Base-by-base conservation (phyloP, 2,888 invertebrate species). In the Eristalis pertinax region DNA sequence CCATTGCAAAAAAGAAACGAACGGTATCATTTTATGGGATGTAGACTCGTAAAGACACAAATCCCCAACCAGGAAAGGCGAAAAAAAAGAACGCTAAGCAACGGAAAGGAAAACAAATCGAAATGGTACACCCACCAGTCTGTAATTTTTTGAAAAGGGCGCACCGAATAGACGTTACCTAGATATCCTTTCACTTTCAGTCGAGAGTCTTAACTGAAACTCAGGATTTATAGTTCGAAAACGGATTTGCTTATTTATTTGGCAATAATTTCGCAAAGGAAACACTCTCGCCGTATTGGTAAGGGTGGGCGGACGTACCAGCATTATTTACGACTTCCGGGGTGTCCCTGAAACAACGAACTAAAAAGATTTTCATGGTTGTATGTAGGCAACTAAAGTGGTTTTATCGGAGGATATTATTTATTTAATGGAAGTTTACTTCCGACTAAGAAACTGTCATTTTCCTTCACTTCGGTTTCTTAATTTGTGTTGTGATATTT, bases 211-310 rank as follows among this genome's bases (percentile, higher is more conserved):
- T 65, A 78, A 24, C 65, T 67, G 68, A 65, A 76, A 41, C 64
- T 73, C 50, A 73, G 50, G 83, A 87, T 87, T 87, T 87, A 87
- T 87, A 87, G 87, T 87, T 80, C 68, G 72, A 78, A 84, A 80
- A 38, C 84, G 87, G 87, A 84, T 87, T 87, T 76, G 79, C 79
- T 87, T 87, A 87, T 87, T 87, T 87, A 87, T 87, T 87, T 80
- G 79, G 87, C 87, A 87, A 87, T 87, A 83, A 87, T 87, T 87
- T 87, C 84, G 79, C 79, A 79, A 79, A 84, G 87, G 87, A 87
- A 87, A 87, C 84, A 80, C 87, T 84, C 84, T 87, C 75, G 35
- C 67, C 68, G 24, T 43, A 38, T 67, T 50, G 50, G 50, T 50
- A 8, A 19, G 38, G 56, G 56, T 62, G 24, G 41, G 19, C 74